Base-by-base conservation (phyloP, 1,140 invertebrate genomes). In the Samia ricini region DNA sequence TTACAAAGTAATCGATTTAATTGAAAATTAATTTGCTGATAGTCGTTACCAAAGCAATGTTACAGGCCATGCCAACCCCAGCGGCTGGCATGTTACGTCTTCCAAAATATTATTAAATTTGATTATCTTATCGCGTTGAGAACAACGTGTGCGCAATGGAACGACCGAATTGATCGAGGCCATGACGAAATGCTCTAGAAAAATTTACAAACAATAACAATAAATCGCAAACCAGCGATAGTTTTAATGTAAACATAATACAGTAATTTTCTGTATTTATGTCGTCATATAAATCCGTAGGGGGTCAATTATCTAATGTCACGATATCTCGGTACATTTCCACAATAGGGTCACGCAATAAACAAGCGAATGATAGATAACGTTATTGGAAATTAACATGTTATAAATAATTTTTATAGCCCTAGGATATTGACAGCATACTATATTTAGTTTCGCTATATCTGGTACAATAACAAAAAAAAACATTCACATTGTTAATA, bases 241-340 rank as follows among this genome's bases (percentile, higher is more conserved):
- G 33, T 42, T 42, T 1, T 42, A 42, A 42, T 36, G 42, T 52
- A 56, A n/a, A 24, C 4, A 60, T n/a, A 67, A 72, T 57, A 70
- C 19, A 54, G 80, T 76, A 85, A 85, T 69, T 60, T 59, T 15
- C 50, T 57, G 12, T 18, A 36, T 29, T 20, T 58, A 55, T 85
- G 74, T 79, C 81, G 72, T 87, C 80, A 85, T 71, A 58, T 48
- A 21, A 61, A 50, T 10, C 75, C 73, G 72, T 64, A 71, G 84
- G 84, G 84, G 84, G 76, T 82, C 83, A 83, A 68, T 76, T 83
- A 87, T 81, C 82, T 56, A 20, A 55, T 79, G 83, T 81, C 81
- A 59, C 36, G 56, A 58, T 19, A 48, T 36, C 23, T 64, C 61
- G 64, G 83, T 85, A 84, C 76, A 76, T 85, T 88, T 88, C 85